phyloP scores from a whole-genome alignment of 2,888 invertebrate genomes.

The Antheraea yamamai region DNA sequence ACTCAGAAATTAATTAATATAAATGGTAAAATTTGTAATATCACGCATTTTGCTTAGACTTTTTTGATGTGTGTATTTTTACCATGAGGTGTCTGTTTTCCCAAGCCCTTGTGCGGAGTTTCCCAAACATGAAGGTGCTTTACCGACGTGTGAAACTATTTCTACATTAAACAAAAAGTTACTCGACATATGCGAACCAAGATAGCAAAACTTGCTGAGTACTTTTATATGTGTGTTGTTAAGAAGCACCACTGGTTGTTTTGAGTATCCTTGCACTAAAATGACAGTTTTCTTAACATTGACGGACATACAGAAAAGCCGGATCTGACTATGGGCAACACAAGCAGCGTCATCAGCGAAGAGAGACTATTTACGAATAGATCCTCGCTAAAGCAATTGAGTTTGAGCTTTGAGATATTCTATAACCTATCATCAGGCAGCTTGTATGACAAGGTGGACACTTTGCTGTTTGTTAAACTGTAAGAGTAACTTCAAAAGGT shows the following conservation, averaged over 20 bases:
- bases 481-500: background rate
- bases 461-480: background rate
- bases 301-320: background rate
- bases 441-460: background rate
- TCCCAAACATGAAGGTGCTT: background rate
- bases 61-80: too few species aligned
- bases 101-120: constrained; percentile 26
- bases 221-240: background rate
- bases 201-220: background rate
- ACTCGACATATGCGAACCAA: background rate
- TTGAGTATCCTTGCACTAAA: background rate
- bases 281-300: background rate
- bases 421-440: background rate
- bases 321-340: background rate
- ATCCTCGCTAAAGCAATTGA: background rate
- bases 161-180: background rate
- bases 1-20: too few species aligned
- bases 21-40: too few species aligned
- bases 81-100: too few species aligned
- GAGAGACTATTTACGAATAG: background rate
- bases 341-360: background rate
- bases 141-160: background rate
- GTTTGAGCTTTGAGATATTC: background rate
- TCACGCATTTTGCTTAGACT: too few species aligned
- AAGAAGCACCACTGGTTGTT: background rate